Percentiles rank a stretch among this genome's conserved stretches.
phyloP scores from a whole-genome alignment of 2,113 vertebrate genomes.

The Elgaria multicarinata region DNA sequence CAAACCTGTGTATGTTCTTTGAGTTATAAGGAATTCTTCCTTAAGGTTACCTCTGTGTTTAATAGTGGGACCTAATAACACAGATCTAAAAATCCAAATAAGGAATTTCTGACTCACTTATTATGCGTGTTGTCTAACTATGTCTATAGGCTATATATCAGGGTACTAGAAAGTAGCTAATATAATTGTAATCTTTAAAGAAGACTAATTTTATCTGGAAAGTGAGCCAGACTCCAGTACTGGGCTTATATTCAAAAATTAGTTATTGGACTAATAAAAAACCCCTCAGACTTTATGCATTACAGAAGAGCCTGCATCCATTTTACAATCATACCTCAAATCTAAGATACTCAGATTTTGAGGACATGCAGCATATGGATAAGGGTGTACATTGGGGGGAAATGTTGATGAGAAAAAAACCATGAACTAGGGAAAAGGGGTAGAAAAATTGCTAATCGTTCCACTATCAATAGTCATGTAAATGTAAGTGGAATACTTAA shows the following conservation, averaged over 20 bases:
- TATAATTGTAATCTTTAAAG: not conserved
- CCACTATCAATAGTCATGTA: no score
- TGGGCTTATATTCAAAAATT: not conserved
- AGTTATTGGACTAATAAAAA: not conserved
- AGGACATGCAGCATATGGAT: not conserved
- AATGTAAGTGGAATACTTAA: no score
- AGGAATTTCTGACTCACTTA: not conserved
- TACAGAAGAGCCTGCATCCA: not conserved
- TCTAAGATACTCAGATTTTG: not conserved
- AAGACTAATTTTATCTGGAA: not conserved
- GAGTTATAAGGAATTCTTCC: not conserved
- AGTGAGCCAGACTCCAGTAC: not conserved
- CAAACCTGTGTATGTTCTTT: not conserved
- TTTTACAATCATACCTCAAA: not conserved
- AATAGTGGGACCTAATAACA: not conserved
- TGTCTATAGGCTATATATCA: not conserved
- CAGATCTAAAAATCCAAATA: not conserved
- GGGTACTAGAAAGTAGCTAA: not conserved
- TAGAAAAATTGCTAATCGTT: no score
- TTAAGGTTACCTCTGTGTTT: not conserved
- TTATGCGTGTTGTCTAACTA: not conserved
- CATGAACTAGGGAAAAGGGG: no score
- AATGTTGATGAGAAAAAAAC: no score
- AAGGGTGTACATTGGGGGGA: not conserved
- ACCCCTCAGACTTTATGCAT: not conserved